Conservation (phyloP, 2,113 vertebrate species). For the Camarhynchus parvulus region DNA sequence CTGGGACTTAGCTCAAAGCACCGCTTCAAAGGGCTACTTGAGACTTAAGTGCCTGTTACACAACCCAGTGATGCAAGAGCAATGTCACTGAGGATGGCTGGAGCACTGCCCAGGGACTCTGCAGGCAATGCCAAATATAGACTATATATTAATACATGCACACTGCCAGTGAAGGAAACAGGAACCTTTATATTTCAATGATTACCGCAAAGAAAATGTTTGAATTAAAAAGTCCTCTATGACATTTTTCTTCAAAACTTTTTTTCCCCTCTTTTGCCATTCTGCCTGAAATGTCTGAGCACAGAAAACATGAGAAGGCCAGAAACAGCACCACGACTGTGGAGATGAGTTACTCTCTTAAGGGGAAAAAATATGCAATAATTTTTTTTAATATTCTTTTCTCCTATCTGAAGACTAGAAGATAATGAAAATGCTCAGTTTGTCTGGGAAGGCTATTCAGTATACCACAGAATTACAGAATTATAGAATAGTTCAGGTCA, state of each 20-base stretch:
- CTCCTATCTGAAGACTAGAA: neutral
- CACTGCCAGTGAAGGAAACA: neutral
- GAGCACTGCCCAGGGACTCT: slow-evolving; percentile 1
- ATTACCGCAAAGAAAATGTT: neutral
- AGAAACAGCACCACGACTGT: neutral
- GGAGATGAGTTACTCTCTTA: neutral
- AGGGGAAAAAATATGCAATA: neutral
- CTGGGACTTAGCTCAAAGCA: slow-evolving; percentile 4
- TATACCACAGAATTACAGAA: neutral
- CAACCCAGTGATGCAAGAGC: slow-evolving; percentile 40
- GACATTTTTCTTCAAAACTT: neutral
- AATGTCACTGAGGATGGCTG: slow-evolving; percentile 14
- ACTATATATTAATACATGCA: neutral
- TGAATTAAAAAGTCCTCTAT: neutral
- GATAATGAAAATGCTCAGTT: neutral
- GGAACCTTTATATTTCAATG: neutral
- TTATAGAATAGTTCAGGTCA: neutral
- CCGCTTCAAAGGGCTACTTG: neutral
- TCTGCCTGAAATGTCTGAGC: neutral
- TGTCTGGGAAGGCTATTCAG: neutral
- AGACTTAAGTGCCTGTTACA: slow-evolving; percentile 45
- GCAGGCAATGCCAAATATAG: slow-evolving; percentile 20
- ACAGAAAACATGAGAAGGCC: neutral
- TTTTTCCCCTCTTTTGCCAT: neutral
- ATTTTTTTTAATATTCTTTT: neutral